Evolutionary conservation across 92 coral and sea anemone genomes (phyloP), one percentile per base, ranked within the genome.

Genomic region (Actinernus sp.): DNA sequence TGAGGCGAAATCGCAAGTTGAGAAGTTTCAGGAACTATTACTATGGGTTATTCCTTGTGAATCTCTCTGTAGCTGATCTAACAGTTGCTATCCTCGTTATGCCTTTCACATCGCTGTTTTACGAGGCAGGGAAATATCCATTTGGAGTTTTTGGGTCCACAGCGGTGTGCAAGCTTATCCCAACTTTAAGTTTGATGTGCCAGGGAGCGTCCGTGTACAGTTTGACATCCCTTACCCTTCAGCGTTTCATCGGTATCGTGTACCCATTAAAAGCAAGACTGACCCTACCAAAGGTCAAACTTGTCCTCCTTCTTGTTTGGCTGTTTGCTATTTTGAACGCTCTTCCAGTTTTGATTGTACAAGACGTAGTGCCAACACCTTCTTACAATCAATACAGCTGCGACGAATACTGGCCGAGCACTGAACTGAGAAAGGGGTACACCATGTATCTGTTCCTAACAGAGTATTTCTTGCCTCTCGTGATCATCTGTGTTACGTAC

Each of bases 1-100:
- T 90, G 8, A 70, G 79, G 29, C 73, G 61, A 36, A 90, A 70
- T 33, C 92, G 89, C 57, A 90, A 71, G 63, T 58, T 90, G 27
- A 79, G 97, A 46, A 90, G 97, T 71, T 86, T 76, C 68, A 90
- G 91, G 67, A 90, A 90, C 60, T 90, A 86, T 59, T 90, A 90
- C 33, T 90, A 90, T 41, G 97, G 97, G 0, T 37, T 90, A 52
- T 90, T 90, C 47, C 44, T 90, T 45, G 87, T 86, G 58, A 90
- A 87, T 53, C 56, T 90, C 21, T 78, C 97, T 19, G 81, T 90
- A 11, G 97, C 97, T 19, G 97, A 90, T 49, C 44, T 90, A 52
- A 82, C 92, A 17, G 97, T 90, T 8, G 97, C 89, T 0, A 55
- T 81, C 23, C 66, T 90, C 37, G 74, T 82, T 31, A 87, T 81